Evolutionary conservation across 2,888 invertebrate species (phyloP).

Genomic region (Caenorhabditis sp.): DNA sequence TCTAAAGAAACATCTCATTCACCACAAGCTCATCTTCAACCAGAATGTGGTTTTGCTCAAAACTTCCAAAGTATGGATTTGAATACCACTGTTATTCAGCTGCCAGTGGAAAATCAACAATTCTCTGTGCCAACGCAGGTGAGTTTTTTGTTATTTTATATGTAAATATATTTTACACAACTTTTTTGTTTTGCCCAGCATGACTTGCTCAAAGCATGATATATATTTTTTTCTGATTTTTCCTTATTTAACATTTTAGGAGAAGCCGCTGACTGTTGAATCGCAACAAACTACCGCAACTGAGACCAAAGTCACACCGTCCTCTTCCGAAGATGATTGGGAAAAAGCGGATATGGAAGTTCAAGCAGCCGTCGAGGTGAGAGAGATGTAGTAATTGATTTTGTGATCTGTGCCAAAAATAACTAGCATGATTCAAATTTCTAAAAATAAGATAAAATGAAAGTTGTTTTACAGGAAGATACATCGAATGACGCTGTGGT

Average conservation of each 20-base stretch:
- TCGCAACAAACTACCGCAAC: neutral
- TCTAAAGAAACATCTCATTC: no score
- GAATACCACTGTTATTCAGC: no score
- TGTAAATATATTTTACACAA: no score
- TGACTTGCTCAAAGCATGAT: conserved; percentile 15
- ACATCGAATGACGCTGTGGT: neutral
- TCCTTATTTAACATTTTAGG: conserved; percentile 13
- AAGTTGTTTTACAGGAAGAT: neutral
- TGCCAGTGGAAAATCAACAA: no score
- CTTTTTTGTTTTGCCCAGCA: neutral
- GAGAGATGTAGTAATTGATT: conserved; percentile 8
- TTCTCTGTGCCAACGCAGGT: neutral
- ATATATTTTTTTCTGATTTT: neutral
- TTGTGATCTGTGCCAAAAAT: neutral
- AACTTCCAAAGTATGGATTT: no score
- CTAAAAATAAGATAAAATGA: neutral
- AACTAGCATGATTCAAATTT: neutral
- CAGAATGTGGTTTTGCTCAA: no score
- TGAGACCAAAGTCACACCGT: conserved; percentile 28
- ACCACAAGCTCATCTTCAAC: neutral
- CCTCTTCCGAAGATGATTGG: conserved; percentile 43
- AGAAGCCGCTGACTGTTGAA: conserved; percentile 10
- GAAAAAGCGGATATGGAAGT: conserved; percentile 41
- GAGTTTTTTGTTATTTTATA: no score
- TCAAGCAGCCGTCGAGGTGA: conserved; percentile 30